phyloP scores from a whole-genome alignment of 2,888 invertebrate species.

The Liopterus haemorrhoidalis region DNA sequence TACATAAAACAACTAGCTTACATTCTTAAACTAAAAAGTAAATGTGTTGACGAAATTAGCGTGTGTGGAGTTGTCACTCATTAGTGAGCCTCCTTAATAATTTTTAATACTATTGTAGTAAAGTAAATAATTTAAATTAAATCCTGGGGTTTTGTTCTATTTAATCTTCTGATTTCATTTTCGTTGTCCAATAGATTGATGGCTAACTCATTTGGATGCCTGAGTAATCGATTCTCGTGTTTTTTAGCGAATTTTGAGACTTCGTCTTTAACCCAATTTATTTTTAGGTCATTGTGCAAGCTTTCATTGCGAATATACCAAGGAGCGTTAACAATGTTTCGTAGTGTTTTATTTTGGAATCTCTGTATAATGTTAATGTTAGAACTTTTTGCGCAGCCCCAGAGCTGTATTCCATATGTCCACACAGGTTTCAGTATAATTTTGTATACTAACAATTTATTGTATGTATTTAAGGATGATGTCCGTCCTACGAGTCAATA shows the following conservation, averaged over 20 bases:
- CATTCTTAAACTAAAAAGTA: too few relatives aligned
- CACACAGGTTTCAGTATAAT: constrained; percentile 13
- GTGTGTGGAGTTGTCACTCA: too few relatives aligned
- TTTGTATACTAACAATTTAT: constrained; percentile 20
- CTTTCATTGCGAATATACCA: constrained; percentile 17
- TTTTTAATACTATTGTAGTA: too few relatives aligned
- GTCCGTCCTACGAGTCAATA: constrained; percentile 1
- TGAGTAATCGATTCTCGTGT: constrained; percentile 1
- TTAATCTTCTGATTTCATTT: not conserved
- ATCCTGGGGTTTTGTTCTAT: constrained; percentile 7
- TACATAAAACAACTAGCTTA: too few relatives aligned
- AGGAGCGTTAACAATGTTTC: constrained; percentile 10
- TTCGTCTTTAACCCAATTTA: constrained; percentile 12
- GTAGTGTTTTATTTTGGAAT: constrained; percentile 15
- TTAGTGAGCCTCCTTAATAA: too few relatives aligned
- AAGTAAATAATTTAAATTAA: too few relatives aligned
- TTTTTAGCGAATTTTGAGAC: constrained; percentile 6
- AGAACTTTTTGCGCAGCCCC: constrained; percentile 16
- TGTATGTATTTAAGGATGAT: too few relatives aligned
- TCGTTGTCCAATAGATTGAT: constrained; percentile 4
- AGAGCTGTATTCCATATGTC: constrained; percentile 16
- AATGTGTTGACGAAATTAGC: too few relatives aligned
- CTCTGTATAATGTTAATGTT: constrained; percentile 15
- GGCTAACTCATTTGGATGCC: constrained; percentile 7
- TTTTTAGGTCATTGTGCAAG: constrained; percentile 18